Percentiles rank a stretch among this genome's conserved stretches.
These are phyloP conservation scores for Origma solitaria DNA, from an alignment of 2,113 vertebrate species.

Conservation along the genomic window DNA sequence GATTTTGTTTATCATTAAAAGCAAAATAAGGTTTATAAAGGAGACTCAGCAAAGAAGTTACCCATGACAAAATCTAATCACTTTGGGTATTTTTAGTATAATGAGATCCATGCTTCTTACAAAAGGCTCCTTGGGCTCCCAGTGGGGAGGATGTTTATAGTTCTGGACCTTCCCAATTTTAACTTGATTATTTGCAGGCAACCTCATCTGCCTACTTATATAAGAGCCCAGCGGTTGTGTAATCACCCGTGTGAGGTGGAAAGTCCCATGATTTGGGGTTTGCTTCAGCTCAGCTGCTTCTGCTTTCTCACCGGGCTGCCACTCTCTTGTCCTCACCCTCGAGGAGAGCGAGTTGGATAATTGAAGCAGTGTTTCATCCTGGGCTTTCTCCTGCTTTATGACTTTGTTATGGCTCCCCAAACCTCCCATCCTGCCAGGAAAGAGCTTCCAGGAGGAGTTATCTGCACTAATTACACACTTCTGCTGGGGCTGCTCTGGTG, in stretches of 20 bases:
- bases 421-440: background rate
- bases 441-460: background rate
- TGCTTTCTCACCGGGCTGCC: background rate
- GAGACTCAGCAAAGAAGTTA: background rate
- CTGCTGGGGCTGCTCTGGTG: background rate
- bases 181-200: conserved; percentile 48
- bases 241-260: background rate
- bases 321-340: background rate
- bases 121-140: background rate
- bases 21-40: background rate
- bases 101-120: background rate
- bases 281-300: background rate
- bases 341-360: background rate
- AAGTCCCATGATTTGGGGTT: background rate
- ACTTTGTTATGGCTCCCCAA: background rate
- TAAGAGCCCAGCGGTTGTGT: conserved; percentile 1
- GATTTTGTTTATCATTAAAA: background rate
- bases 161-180: background rate
- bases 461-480: background rate
- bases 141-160: conserved; percentile 19
- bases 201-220: background rate
- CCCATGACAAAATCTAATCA: background rate
- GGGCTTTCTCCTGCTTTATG: background rate
- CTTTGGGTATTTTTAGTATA: background rate
- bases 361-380: background rate